These are phyloP conservation scores for Amblyjoppa proteus DNA, from an alignment of 2,888 invertebrate genomes.

Conservation along the genomic window DNA sequence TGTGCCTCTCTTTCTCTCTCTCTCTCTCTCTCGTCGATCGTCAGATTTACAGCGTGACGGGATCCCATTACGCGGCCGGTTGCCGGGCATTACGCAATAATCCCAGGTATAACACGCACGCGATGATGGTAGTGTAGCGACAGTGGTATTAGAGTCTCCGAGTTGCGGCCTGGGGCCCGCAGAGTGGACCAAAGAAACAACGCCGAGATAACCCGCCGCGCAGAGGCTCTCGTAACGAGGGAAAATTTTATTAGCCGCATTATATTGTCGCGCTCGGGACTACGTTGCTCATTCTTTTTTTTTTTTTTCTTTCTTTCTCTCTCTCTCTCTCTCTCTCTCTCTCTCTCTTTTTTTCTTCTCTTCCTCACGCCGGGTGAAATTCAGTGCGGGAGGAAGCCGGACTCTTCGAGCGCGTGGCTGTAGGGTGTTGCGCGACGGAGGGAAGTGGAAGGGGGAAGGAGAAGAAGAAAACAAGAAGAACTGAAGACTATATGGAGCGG, in stretches of 20 bases:
- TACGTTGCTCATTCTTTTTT: not conserved
- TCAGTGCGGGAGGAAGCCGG: constrained; percentile 55
- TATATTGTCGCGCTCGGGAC: constrained; percentile 31
- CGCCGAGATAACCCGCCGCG: not conserved
- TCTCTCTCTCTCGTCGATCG: constrained; percentile 6
- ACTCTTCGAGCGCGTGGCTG: constrained; percentile 12
- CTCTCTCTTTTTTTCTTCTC: constrained; percentile 19
- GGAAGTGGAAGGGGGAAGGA: constrained; percentile 28
- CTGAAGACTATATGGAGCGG: constrained; percentile 54
- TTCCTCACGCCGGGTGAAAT: constrained; percentile 26
- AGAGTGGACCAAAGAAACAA: constrained; percentile 26
- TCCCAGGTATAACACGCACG: constrained; percentile 50
- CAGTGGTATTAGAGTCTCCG: constrained; percentile 31
- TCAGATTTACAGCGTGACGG: constrained; percentile 50
- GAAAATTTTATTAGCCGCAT: constrained; percentile 34
- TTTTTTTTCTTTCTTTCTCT: not conserved
- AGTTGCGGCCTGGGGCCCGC: constrained; percentile 10
- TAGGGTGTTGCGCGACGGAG: constrained; percentile 5
- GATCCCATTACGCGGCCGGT: constrained; percentile 60
- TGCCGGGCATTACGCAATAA: constrained; percentile 65
- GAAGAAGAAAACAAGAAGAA: constrained; percentile 45
- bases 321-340: constrained; percentile 1
- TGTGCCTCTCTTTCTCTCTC: constrained; percentile 14
- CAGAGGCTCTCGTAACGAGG: constrained; percentile 1
- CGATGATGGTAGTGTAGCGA: constrained; percentile 49